Percentiles rank a stretch among this genome's conserved stretches.
phyloP scores from a whole-genome alignment of 2,888 invertebrate genomes.

The Julus scandinavius region DNA sequence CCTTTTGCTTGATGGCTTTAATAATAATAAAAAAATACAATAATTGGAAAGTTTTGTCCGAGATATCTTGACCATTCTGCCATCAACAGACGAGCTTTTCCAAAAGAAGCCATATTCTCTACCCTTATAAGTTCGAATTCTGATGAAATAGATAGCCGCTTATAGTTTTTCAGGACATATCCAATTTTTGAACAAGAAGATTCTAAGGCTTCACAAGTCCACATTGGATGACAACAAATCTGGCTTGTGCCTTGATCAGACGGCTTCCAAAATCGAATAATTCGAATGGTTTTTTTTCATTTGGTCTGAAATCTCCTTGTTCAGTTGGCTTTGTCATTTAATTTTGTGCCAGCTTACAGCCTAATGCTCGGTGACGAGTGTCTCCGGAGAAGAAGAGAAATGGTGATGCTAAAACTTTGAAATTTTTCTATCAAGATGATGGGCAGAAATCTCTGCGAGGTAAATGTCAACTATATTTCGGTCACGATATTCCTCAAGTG shows the following conservation, averaged over 20 bases:
- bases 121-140: background rate
- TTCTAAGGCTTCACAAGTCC: background rate
- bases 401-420: too few species aligned
- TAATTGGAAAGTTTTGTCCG: conserved; percentile 8
- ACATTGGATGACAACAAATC: background rate
- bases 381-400: too few species aligned
- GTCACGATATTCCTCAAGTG: too few species aligned
- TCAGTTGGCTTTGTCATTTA: background rate
- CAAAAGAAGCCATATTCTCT: too few species aligned
- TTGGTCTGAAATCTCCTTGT: background rate
- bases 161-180: background rate
- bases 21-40: conserved; percentile 26
- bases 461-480: too few species aligned
- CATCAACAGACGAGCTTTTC: background rate
- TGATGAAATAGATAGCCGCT: background rate
- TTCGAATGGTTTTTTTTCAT: background rate
- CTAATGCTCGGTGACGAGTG: too few species aligned
- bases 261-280: background rate
- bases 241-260: background rate
- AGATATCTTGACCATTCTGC: background rate
- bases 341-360: background rate
- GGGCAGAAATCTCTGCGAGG: too few species aligned
- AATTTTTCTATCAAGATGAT: too few species aligned
- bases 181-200: background rate
- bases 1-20: background rate